These are phyloP conservation scores for Cichlasoma orientale DNA, from an alignment of 2,797 vertebrate genomes.

Conservation along the genomic window DNA sequence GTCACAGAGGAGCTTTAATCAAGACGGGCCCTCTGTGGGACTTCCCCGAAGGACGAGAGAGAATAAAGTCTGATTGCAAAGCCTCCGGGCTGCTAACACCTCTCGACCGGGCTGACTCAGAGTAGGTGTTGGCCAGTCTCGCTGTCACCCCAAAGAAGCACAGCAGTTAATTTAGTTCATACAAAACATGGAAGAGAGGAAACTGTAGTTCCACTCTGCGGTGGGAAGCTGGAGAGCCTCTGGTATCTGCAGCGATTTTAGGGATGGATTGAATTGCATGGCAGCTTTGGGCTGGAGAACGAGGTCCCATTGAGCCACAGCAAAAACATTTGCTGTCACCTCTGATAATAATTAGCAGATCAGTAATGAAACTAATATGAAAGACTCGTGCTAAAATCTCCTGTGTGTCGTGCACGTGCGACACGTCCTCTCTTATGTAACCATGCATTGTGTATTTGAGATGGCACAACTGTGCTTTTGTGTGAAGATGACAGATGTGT, in stretches of 20 bases:
- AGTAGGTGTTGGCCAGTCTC: conserved; percentile 39
- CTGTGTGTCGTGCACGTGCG: not conserved
- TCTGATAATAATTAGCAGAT: conserved; percentile 22
- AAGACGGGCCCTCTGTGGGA: conserved; percentile 57
- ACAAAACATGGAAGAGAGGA: conserved; percentile 30
- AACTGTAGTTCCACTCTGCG: not conserved
- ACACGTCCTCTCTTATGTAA: not conserved
- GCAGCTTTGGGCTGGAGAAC: conserved; percentile 11
- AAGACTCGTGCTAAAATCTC: not conserved
- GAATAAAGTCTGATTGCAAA: conserved; percentile 62
- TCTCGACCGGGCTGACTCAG: conserved; percentile 28
- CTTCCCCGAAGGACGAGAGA: conserved; percentile 57
- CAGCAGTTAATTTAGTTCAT: conserved; percentile 39
- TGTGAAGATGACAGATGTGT: conserved; percentile 39
- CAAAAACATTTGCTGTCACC: conserved; percentile 2
- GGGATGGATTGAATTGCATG: conserved; percentile 36
- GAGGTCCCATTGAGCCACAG: conserved; percentile 1
- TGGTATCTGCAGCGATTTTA: conserved; percentile 16
- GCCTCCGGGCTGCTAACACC: conserved; percentile 53
- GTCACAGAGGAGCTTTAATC: conserved; percentile 67
- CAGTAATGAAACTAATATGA: too few relatives aligned
- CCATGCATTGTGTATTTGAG: conserved; percentile 31
- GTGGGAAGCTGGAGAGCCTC: conserved; percentile 16
- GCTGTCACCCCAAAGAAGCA: conserved; percentile 38
- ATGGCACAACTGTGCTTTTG: conserved; percentile 39